Conservation (phyloP, 2,113 vertebrate species). For the Malurus alboscapulatus region DNA sequence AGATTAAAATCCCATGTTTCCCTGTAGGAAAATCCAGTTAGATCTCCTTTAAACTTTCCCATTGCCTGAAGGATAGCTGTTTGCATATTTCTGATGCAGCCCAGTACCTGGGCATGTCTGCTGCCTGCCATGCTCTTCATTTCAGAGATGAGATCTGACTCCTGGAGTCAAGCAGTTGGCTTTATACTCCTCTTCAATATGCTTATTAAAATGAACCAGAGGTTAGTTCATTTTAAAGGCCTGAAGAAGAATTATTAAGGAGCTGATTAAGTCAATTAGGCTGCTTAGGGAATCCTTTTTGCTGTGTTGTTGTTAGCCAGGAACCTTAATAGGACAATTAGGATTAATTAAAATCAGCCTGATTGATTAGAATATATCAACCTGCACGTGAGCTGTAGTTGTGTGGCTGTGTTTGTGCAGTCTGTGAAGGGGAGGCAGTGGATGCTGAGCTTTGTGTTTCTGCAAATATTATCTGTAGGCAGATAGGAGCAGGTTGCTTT, state of each 20-base stretch:
- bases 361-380: constrained; percentile 62
- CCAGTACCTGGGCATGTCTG: not conserved
- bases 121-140: not conserved
- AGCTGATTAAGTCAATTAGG: constrained; percentile 66
- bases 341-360: constrained; percentile 68
- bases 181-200: constrained; percentile 15
- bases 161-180: not conserved
- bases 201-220: constrained; percentile 58
- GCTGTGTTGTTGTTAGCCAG: constrained; percentile 51
- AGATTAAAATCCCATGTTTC: not conserved
- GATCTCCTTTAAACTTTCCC: not conserved
- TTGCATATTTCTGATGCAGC: not conserved
- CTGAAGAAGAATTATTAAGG: constrained; percentile 60
- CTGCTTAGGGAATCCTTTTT: constrained; percentile 54
- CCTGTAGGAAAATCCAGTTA: not conserved
- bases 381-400: not conserved
- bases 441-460: not conserved
- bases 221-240: constrained; percentile 50
- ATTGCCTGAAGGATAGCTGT: not conserved
- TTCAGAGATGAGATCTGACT: constrained; percentile 1
- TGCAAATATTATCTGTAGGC: not conserved
- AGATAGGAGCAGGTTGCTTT: not conserved
- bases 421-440: not conserved
- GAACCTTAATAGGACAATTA: constrained; percentile 65
- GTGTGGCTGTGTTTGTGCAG: not conserved